Conservation (phyloP, 2,797 vertebrate genomes). For the Craterocephalus amniculus region DNA sequence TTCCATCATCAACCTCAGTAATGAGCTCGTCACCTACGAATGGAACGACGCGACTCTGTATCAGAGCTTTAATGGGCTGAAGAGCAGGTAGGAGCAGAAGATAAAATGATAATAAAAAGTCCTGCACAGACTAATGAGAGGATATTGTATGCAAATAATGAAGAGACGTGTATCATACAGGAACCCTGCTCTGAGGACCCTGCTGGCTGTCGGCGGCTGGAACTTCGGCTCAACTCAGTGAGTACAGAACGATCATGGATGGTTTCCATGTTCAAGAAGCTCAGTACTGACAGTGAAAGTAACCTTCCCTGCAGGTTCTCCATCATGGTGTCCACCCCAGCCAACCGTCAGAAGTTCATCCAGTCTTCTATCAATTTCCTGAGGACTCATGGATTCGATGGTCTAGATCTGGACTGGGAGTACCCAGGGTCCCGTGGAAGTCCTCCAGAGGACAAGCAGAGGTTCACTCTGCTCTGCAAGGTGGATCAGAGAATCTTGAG, state of each 20-base stretch:
- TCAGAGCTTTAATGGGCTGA: slow-evolving; percentile 81
- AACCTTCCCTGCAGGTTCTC: slow-evolving; percentile 84
- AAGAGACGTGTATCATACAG: too few relatives aligned
- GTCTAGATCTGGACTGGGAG: slow-evolving; percentile 87
- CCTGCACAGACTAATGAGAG: too few relatives aligned
- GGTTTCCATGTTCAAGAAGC: too few relatives aligned
- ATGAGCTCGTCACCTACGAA: slow-evolving; percentile 76
- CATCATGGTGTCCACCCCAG: slow-evolving; percentile 71
- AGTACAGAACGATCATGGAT: too few relatives aligned
- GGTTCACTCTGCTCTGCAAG: slow-evolving; percentile 79
- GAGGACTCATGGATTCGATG: slow-evolving; percentile 81
- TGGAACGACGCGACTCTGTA: slow-evolving; percentile 82
- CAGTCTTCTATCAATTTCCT: slow-evolving; percentile 79
- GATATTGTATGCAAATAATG: too few relatives aligned
- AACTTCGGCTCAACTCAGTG: slow-evolving; percentile 83
- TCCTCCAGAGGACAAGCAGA: slow-evolving; percentile 78
- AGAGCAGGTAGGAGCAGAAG: slow-evolving; percentile 74
- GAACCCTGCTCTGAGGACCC: slow-evolving; percentile 82
- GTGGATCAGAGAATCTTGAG: slow-evolving; percentile 58
- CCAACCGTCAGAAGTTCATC: slow-evolving; percentile 80
- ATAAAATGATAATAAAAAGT: too few relatives aligned
- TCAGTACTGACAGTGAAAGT: slow-evolving; percentile 3
- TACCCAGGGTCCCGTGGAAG: slow-evolving; percentile 86
- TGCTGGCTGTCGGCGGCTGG: slow-evolving; percentile 87
- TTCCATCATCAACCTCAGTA: slow-evolving; percentile 72